Evolutionary conservation across 2,888 invertebrate species (phyloP).

Genomic region (Cynaeus angustus): DNA sequence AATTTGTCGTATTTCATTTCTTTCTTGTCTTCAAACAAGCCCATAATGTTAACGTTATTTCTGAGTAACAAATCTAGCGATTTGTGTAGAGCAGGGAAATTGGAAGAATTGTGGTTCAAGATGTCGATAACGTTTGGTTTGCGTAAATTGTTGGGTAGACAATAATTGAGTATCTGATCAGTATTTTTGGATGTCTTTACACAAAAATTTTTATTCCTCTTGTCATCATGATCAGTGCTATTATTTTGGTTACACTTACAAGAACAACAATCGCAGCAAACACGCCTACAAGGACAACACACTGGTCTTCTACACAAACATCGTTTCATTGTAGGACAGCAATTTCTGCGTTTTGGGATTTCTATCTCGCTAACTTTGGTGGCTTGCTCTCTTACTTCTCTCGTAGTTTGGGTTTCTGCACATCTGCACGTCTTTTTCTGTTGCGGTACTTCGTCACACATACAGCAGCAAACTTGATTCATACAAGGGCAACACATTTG

Average conservation of each 20-base stretch:
- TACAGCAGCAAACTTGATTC: slow-evolving; percentile 13
- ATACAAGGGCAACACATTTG: slow-evolving; percentile 17
- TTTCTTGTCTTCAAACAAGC: slow-evolving; percentile 23
- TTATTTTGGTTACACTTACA: background rate
- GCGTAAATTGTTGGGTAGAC: background rate
- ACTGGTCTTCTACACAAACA: slow-evolving; percentile 22
- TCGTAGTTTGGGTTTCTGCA: slow-evolving; percentile 22
- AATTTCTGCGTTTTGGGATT: slow-evolving; percentile 6
- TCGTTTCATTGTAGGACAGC: background rate
- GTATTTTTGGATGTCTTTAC: background rate
- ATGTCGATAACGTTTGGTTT: slow-evolving; percentile 6
- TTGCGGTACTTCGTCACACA: background rate
- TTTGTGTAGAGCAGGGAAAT: slow-evolving; percentile 21
- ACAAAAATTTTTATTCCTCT: too few species aligned
- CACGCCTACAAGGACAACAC: slow-evolving; percentile 21
- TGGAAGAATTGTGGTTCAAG: background rate
- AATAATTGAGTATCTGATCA: slow-evolving; percentile 19
- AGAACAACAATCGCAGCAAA: slow-evolving; percentile 7
- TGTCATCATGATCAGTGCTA: too few species aligned
- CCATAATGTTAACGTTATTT: slow-evolving; percentile 41
- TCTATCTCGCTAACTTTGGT: slow-evolving; percentile 30
- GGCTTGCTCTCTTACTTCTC: slow-evolving; percentile 25
- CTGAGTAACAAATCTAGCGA: slow-evolving; percentile 23
- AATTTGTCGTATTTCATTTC: background rate
- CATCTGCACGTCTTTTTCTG: background rate